Evolutionary conservation across 1,140 invertebrate species (phyloP).

Genomic region (Lepidurus packardi): DNA sequence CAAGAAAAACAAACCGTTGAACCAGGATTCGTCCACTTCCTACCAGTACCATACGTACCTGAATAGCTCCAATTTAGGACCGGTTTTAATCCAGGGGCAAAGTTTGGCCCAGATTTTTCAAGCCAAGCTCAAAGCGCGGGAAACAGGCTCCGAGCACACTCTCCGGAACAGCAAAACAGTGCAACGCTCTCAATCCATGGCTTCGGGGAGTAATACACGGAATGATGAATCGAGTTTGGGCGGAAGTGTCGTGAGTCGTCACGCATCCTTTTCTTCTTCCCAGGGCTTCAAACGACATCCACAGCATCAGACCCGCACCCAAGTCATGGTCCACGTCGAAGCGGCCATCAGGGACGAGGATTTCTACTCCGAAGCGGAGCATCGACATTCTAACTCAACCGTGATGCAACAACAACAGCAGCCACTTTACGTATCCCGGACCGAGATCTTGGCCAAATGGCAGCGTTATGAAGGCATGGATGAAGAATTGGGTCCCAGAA

Average conservation of each 20-base stretch:
- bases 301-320: background rate
- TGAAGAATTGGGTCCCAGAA: background rate
- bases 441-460: conserved; percentile 26
- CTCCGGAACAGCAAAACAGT: background rate
- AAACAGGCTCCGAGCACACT: background rate
- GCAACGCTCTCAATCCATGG: background rate
- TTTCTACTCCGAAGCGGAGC: background rate
- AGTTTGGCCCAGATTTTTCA: conserved; percentile 32
- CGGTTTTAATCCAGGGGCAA: background rate
- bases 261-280: background rate
- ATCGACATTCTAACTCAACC: background rate
- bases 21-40: background rate
- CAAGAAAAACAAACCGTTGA: conserved; percentile 12
- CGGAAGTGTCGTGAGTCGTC: background rate
- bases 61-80: conserved; percentile 20
- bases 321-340: conserved; percentile 33
- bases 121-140: conserved; percentile 27
- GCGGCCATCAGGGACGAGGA: conserved; percentile 8
- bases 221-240: background rate
- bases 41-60: conserved; percentile 27
- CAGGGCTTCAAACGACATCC: background rate
- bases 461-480: background rate
- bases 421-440: conserved; percentile 29
- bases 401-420: conserved; percentile 20
- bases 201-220: background rate